Evolutionary conservation across 1,140 invertebrate genomes (phyloP).

Genomic region (Musca domestica): DNA sequence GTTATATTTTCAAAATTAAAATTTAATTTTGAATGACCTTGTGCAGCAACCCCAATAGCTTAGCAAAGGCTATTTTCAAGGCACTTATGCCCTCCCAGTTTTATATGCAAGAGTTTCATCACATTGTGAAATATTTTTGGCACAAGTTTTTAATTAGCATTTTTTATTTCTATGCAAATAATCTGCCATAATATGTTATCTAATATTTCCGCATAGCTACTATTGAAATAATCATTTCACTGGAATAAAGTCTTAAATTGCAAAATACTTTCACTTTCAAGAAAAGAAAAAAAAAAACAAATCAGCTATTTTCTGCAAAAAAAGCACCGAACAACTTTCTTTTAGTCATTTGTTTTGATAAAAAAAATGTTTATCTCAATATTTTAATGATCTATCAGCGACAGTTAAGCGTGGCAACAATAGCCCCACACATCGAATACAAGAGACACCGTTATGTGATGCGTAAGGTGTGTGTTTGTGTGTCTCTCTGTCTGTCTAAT

Average conservation of each 20-base stretch:
- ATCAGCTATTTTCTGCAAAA: neutral
- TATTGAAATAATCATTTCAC: too few species aligned
- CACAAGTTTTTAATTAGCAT: too few species aligned
- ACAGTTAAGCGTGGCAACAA: neutral
- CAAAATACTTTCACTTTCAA: constrained; percentile 7
- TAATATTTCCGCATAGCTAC: constrained; percentile 1
- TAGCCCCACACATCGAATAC: neutral
- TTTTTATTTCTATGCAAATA: too few species aligned
- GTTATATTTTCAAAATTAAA: too few species aligned
- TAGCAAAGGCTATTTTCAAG: too few species aligned
- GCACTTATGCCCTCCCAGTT: too few species aligned
- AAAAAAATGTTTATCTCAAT: neutral
- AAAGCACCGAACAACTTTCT: neutral
- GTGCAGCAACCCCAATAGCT: too few species aligned
- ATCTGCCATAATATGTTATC: neutral
- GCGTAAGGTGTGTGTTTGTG: neutral
- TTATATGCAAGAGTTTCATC: too few species aligned
- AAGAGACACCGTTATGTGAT: neutral
- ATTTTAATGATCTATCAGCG: neutral
- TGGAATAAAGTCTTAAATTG: neutral
- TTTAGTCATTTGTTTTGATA: neutral
- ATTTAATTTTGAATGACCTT: too few species aligned
- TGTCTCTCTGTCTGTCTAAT: neutral
- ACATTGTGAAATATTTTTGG: too few species aligned
- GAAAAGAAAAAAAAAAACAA: too few species aligned